Evolutionary conservation across 2,888 invertebrate genomes (phyloP), one percentile per base, ranked within the genome.

Genomic region (Myopa tessellatipennis): DNA sequence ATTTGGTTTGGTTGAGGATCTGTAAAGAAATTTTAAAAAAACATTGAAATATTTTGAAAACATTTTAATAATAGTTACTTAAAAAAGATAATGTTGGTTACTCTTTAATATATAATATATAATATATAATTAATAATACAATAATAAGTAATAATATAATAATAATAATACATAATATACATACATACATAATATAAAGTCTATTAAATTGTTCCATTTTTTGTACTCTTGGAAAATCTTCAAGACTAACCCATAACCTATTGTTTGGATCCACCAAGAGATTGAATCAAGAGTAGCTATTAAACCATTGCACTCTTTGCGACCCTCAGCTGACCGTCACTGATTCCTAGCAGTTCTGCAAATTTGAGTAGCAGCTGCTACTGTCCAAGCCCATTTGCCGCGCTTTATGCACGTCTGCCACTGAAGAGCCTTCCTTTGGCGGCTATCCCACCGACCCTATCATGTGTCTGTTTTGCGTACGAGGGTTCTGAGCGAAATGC

Each of bases 311-410:
- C 65, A 14, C 38, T 38, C 65, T 16, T 38, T n/a, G 36, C 55
- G 7, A 38, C 63, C 10, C 69, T 70, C 75, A 75, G 78, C 72
- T 68, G 80, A 34, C 70, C 68, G 65, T 68, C 45, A 63, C 73
- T 68, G 77, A 79, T 79, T 71, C 76, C 68, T 58, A 38, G 55
- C 55, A 5, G 16, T 55, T 55, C 55, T 55, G 5, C 55, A 50
- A 50, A 8, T 63, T 12, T 50, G 55, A 8, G 10, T 55, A n/a
- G n/a, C 55, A 55, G 55, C 55, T 55, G 55, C 55, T n/a, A 55
- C 55, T n/a, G n/a, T 50, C 50, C 14, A 34, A 38, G 4, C 12
- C 16, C 65, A 34, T 34, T 36, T 26, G 69, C 69, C 45, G 45
- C 45, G 45, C 45, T 45, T 45, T 45, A 38, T 40, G 68, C 36